These are phyloP conservation scores for Vidua macroura DNA, from an alignment of 2,113 vertebrate genomes.

Conservation along the genomic window DNA sequence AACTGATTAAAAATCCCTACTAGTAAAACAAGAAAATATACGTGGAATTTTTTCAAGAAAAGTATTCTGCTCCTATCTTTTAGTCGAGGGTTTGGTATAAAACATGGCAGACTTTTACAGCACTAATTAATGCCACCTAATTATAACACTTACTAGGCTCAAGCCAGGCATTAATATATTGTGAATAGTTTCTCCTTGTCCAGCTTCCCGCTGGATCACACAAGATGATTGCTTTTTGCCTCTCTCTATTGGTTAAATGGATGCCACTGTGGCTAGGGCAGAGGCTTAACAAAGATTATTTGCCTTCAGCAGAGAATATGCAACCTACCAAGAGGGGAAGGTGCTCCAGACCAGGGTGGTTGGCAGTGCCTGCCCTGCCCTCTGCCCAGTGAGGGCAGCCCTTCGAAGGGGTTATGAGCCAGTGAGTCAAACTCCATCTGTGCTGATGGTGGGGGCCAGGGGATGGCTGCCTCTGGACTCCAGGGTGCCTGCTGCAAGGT, in stretches of 20 bases:
- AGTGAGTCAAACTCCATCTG: fast-evolving
- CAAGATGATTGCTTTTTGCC: slow-evolving; percentile 32
- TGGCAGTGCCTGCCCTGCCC: not conserved
- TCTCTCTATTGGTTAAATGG: not conserved
- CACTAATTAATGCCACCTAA: slow-evolving; percentile 67
- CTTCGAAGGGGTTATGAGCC: not conserved
- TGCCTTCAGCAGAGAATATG: not conserved
- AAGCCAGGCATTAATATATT: slow-evolving; percentile 56
- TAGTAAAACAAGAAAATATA: slow-evolving; percentile 74
- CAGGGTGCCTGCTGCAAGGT: not conserved
- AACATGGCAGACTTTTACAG: slow-evolving; percentile 47
- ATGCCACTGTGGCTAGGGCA: not conserved
- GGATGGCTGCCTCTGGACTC: not conserved
- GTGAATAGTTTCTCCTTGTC: slow-evolving; percentile 29
- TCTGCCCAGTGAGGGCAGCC: fast-evolving
- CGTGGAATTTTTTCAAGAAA: slow-evolving; percentile 41
- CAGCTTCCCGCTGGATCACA: slow-evolving; percentile 18
- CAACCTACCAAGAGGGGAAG: not conserved
- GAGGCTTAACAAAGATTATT: not conserved
- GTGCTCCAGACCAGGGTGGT: not conserved
- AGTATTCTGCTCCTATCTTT: slow-evolving; percentile 38
- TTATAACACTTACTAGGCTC: slow-evolving; percentile 47
- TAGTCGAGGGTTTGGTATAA: slow-evolving; percentile 40
- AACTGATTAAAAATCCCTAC: slow-evolving; percentile 75
- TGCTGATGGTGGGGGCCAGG: not conserved